phyloP scores from a whole-genome alignment of 2,888 invertebrate genomes.

The Diaprepes abbreviatus region DNA sequence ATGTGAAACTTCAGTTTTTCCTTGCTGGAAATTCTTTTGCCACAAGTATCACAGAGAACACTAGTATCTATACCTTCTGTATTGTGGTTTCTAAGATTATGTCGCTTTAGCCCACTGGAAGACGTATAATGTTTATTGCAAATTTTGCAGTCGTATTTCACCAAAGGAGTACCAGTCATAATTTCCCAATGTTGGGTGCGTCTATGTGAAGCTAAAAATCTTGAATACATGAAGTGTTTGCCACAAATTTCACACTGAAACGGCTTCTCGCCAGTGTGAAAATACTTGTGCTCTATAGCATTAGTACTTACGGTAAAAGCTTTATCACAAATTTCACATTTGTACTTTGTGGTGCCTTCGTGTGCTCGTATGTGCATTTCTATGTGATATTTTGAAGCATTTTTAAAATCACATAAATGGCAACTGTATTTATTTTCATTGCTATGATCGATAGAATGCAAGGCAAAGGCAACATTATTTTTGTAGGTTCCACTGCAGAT shows the following conservation, averaged over 20 bases:
- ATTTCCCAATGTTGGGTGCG: slow-evolving; percentile 69
- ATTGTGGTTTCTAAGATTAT: slow-evolving; percentile 60
- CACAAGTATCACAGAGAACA: slow-evolving; percentile 65
- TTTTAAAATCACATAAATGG: slow-evolving; percentile 61
- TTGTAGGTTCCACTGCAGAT: slow-evolving; percentile 71
- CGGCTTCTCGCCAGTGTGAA: slow-evolving; percentile 69
- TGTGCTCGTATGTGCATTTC: slow-evolving; percentile 60
- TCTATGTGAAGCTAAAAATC: slow-evolving; percentile 71
- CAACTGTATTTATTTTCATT: slow-evolving; percentile 59
- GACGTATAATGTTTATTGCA: slow-evolving; percentile 65
- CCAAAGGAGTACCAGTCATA: slow-evolving; percentile 61
- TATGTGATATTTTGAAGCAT: slow-evolving; percentile 54
- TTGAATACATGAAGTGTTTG: slow-evolving; percentile 70
- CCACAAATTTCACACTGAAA: slow-evolving; percentile 61
- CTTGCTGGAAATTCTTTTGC: slow-evolving; percentile 63
- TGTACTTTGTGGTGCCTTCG: slow-evolving; percentile 56
- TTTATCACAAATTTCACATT: slow-evolving; percentile 57
- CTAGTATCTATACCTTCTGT: slow-evolving; percentile 67
- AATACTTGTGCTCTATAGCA: slow-evolving; percentile 67
- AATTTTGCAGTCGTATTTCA: slow-evolving; percentile 63
- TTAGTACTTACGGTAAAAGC: slow-evolving; percentile 66
- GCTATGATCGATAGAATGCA: slow-evolving; percentile 62
- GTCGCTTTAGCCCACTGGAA: slow-evolving; percentile 60
- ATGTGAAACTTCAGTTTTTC: slow-evolving; percentile 64
- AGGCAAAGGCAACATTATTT: slow-evolving; percentile 60